A percentile compares a stretch with the other conserved stretches of the same genome.
These are phyloP conservation scores for Noctua janthina DNA, from an alignment of 2,888 invertebrate genomes.

Conservation along the genomic window DNA sequence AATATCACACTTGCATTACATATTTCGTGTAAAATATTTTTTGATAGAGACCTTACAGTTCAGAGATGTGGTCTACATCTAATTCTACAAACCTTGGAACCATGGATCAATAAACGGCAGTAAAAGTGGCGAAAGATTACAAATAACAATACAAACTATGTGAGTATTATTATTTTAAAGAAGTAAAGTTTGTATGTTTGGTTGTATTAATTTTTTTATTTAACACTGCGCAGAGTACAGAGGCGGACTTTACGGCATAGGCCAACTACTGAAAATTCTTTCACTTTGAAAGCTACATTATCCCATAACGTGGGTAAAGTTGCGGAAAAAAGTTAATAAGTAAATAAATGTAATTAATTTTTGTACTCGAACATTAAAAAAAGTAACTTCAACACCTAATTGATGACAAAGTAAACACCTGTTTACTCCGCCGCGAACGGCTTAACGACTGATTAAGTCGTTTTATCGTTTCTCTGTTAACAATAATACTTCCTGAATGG, in stretches of 20 bases:
- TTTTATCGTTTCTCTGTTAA: conserved; percentile 16
- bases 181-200: too few relatives aligned
- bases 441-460: conserved; percentile 18
- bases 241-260: too few relatives aligned
- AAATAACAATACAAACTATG: neutral
- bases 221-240: too few relatives aligned
- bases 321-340: neutral
- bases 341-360: neutral
- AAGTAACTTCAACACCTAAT: neutral
- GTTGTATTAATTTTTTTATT: too few relatives aligned
- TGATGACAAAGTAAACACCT: conserved; percentile 4
- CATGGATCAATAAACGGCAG: neutral
- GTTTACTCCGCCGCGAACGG: neutral
- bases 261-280: neutral
- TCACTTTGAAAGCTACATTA: neutral
- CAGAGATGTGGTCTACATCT: neutral
- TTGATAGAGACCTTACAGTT: neutral
- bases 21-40: neutral
- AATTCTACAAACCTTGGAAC: neutral
- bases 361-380: neutral
- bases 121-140: neutral
- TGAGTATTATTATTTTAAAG: too few relatives aligned
- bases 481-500: conserved; percentile 27
- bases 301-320: neutral
- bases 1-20: neutral